phyloP scores from a whole-genome alignment of 2,797 vertebrate genomes.

The Sebastes hubbsi region DNA sequence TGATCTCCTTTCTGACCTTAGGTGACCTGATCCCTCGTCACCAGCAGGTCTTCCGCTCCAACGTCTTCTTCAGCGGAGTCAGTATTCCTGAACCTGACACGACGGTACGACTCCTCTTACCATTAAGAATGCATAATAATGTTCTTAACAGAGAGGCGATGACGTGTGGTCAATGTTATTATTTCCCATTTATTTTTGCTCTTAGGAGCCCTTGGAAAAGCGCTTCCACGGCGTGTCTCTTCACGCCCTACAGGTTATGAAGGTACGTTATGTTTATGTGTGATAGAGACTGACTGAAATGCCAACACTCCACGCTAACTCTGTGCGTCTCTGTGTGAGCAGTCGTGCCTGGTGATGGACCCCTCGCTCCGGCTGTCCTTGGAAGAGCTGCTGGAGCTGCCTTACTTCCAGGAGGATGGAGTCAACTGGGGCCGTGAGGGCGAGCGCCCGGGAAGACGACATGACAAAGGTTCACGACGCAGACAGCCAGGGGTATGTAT shows the following conservation, averaged over 20 bases:
- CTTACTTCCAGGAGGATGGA: conserved; percentile 85
- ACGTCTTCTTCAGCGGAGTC: conserved; percentile 90
- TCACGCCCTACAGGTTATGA: conserved; percentile 85
- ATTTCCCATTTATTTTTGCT: neutral
- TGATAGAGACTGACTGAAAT: neutral
- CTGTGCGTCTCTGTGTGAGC: conserved; percentile 5
- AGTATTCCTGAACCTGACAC: conserved; percentile 89
- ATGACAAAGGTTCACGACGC: conserved; percentile 78
- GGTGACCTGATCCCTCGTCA: conserved; percentile 91
- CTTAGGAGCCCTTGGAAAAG: conserved; percentile 89
- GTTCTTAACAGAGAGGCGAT: neutral
- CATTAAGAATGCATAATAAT: neutral
- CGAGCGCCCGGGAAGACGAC: conserved; percentile 74
- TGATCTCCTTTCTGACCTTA: conserved; percentile 55
- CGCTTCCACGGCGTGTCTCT: conserved; percentile 80
- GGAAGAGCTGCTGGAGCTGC: conserved; percentile 86
- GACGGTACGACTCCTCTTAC: conserved; percentile 66
- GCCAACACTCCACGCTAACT: neutral
- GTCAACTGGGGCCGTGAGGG: conserved; percentile 72
- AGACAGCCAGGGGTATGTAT: conserved; percentile 74
- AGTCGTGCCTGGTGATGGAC: conserved; percentile 90
- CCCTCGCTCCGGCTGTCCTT: conserved; percentile 86
- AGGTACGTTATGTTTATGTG: conserved; percentile 73
- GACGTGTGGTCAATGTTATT: neutral
- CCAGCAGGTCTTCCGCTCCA: conserved; percentile 89